Evolutionary conservation across 2,797 vertebrate genomes (phyloP).

Genomic region (Chaenodraco wilsoni): DNA sequence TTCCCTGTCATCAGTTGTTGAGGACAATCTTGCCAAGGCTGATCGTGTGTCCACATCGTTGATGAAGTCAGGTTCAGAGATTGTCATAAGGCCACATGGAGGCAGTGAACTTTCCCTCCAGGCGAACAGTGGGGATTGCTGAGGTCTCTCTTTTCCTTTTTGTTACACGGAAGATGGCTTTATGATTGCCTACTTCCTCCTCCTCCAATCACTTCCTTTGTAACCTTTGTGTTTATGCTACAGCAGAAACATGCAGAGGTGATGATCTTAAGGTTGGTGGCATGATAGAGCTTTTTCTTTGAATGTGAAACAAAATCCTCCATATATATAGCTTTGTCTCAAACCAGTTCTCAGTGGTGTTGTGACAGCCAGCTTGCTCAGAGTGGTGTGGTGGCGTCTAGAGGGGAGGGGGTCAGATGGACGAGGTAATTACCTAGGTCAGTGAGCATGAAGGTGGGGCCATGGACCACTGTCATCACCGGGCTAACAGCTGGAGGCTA

Average conservation of each 20-base stretch:
- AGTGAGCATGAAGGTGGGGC: slow-evolving; percentile 80
- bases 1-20: slow-evolving; percentile 57
- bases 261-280: slow-evolving; percentile 5
- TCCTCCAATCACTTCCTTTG: background rate
- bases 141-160: slow-evolving; percentile 16
- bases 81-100: slow-evolving; percentile 49
- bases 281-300: slow-evolving; percentile 34
- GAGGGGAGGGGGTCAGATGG: slow-evolving; percentile 70
- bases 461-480: slow-evolving; percentile 78
- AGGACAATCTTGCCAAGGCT: slow-evolving; percentile 74
- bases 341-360: slow-evolving; percentile 31
- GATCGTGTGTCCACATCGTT: slow-evolving; percentile 69
- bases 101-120: slow-evolving; percentile 32
- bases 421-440: slow-evolving; percentile 83
- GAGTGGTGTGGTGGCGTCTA: slow-evolving; percentile 42
- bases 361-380: slow-evolving; percentile 62
- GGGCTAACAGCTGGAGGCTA: slow-evolving; percentile 77
- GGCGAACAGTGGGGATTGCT: slow-evolving; percentile 14
- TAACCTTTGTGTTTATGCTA: background rate
- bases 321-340: slow-evolving; percentile 20
- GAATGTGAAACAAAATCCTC: background rate
- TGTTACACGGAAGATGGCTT: slow-evolving; percentile 35
- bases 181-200: slow-evolving; percentile 8
- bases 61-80: slow-evolving; percentile 42
- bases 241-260: slow-evolving; percentile 15